Evolutionary conservation across 1,140 invertebrate species (phyloP).

Genomic region (roundworm (Caenorhabditis elegans)): WBcel235 BX284604.4:7624501-7625000

Average conservation of each 20-base stretch:
- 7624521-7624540: constrained; percentile 17
- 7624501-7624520: neutral
- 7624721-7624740: constrained; percentile 65
- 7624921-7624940: no score
- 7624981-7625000: no score
- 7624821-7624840: constrained; percentile 72
- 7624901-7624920: no score
- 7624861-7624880: constrained; percentile 71
- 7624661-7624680: neutral
- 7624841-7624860: constrained; percentile 71
- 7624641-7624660: constrained; percentile 29
- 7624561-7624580: neutral
- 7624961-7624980: no score
- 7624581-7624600: neutral
- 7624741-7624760: constrained; percentile 51
- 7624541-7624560: constrained; percentile 11
- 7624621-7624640: neutral
- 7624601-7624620: neutral
- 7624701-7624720: constrained; percentile 71
- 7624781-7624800: constrained; percentile 73
- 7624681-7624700: constrained; percentile 71
- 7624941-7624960: no score
- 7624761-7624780: constrained; percentile 66
- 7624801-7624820: constrained; percentile 71
- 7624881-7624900: constrained; percentile 72